These are phyloP conservation scores for Agrotis exclamationis DNA, from an alignment of 2,888 invertebrate genomes.

Conservation along the genomic window DNA sequence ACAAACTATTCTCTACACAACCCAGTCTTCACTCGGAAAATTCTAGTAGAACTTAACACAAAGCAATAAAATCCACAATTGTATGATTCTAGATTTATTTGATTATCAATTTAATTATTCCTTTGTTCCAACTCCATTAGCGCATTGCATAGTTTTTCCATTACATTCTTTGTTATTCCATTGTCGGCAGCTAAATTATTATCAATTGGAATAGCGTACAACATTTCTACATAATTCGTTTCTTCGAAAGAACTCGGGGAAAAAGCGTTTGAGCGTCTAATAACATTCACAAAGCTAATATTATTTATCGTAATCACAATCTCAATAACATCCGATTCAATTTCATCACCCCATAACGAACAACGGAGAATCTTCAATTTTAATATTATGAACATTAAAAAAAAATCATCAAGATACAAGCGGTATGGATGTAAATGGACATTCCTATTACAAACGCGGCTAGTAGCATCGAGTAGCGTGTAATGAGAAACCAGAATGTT, in stretches of 20 bases:
- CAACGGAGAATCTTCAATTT: constrained; percentile 72
- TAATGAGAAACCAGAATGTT: constrained; percentile 91
- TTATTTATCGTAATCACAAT: constrained; percentile 70
- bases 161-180: constrained; percentile 51
- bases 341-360: constrained; percentile 78
- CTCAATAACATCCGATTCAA: constrained; percentile 78
- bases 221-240: constrained; percentile 61
- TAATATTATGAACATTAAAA: constrained; percentile 78
- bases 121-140: constrained; percentile 63
- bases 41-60: constrained; percentile 41
- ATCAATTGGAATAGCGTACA: constrained; percentile 52
- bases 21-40: constrained; percentile 21
- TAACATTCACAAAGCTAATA: constrained; percentile 68
- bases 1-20: constrained; percentile 35
- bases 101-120: constrained; percentile 64
- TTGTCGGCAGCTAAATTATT: constrained; percentile 57
- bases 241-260: constrained; percentile 36
- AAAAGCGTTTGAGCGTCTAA: constrained; percentile 51
- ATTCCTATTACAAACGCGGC: constrained; percentile 86
- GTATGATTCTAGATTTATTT: constrained; percentile 45
- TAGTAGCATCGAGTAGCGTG: constrained; percentile 89
- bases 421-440: constrained; percentile 83
- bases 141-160: constrained; percentile 53
- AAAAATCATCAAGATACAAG: constrained; percentile 84
- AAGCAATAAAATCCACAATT: constrained; percentile 51